Evolutionary conservation across 2,113 vertebrate genomes (phyloP), one percentile per base, ranked within the genome.

Genomic region (Notarius quadriscutis): DNA sequence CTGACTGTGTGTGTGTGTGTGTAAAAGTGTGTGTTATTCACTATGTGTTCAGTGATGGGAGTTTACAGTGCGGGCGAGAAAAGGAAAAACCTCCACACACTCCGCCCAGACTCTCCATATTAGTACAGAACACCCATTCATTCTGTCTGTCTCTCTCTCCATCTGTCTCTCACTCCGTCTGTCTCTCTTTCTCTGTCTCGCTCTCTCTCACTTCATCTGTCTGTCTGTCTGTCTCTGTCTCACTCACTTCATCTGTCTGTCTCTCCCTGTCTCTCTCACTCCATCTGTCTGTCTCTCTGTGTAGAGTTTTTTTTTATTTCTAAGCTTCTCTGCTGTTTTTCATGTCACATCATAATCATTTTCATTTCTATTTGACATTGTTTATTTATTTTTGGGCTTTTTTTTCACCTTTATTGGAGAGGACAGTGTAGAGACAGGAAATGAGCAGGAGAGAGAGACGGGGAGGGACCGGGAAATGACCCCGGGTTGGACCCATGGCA

Each of bases 121-220:
- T 60, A 50, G 81, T 25, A 83, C 81, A 65, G 62, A 83, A 67
- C 62, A 1, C 5, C 62, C n/a, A 69, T 83, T 83, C 60, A 15
- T 14, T 74, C 65, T 80, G 41, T 65, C 67, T 75, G 51, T 81
- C 50, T 82, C 67, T 75, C 22, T 41, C 20, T 30, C 30, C 30
- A 30, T 30, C 30, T 30, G 30, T 30, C 30, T 67, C 48, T 20
- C 72, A 2, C 34, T 4, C 41, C 4, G 3, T 41, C 41, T 41
- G 41, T 41, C 41, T 41, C 34, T 34, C 34, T 34, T 1, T 34
- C 34, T 34, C 34, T 34, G 1, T 34, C 34, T 34, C 1, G 1
- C 34, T 34, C 15, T 18, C 74, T 6, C 22, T 2, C 12, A n/a
- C n/a, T n/a, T n/a, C n/a, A n/a, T n/a, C n/a, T n/a, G n/a, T n/a